Percentiles rank a stretch among this genome's conserved stretches.
These are phyloP conservation scores for Stichodactyla helianthus DNA, from an alignment of 64 coral and sea anemone genomes.

Conservation along the genomic window DNA sequence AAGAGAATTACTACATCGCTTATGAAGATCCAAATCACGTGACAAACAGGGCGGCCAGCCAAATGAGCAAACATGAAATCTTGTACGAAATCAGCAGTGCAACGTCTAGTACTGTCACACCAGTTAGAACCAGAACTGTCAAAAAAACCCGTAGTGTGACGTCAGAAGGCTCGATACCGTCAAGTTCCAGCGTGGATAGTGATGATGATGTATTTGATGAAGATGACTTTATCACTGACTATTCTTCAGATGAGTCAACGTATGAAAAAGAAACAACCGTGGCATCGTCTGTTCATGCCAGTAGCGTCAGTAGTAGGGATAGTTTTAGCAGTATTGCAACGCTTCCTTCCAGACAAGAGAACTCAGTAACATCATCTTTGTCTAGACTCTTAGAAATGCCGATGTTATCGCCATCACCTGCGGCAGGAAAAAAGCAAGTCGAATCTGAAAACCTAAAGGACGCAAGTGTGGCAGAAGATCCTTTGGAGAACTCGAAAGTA, in stretches of 20 bases:
- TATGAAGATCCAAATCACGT: conserved; percentile 31
- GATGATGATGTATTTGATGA: conserved; percentile 13
- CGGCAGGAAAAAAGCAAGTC: background rate
- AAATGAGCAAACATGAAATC: background rate
- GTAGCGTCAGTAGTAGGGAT: background rate
- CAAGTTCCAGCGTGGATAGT: background rate
- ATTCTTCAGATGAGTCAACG: conserved; percentile 11
- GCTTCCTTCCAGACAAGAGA: conserved; percentile 22
- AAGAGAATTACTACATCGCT: conserved; percentile 20
- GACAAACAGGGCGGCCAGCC: background rate
- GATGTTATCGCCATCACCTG: background rate
- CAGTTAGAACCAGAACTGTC: background rate
- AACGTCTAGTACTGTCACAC: background rate
- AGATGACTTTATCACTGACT: background rate
- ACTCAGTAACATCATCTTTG: background rate
- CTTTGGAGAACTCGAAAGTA: background rate
- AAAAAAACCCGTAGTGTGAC: background rate
- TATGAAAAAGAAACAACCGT: background rate
- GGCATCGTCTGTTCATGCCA: background rate
- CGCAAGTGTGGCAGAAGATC: background rate
- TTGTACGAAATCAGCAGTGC: conserved; percentile 14
- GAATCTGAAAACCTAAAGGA: background rate
- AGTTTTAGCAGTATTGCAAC: conserved; percentile 57
- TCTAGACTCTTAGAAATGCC: background rate
- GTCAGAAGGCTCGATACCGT: background rate